Conservation (phyloP, 2,797 vertebrate species). For the Neomorphus geoffroyi region DNA sequence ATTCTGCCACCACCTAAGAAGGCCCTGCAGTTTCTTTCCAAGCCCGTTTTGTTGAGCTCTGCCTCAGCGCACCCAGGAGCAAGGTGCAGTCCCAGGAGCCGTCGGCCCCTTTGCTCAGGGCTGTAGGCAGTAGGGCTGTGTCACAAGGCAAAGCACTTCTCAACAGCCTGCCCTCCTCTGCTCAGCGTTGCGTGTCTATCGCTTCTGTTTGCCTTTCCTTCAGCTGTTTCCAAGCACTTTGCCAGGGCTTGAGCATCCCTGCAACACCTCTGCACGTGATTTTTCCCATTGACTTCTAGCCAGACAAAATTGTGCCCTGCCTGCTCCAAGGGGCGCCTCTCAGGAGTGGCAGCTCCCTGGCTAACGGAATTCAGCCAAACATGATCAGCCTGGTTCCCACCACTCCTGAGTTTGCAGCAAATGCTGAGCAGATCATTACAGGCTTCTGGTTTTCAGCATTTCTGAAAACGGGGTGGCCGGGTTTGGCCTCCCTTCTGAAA, state of each 20-base stretch:
- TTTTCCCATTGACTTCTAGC: neutral
- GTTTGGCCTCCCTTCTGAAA: neutral
- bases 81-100: neutral
- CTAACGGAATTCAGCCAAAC: neutral
- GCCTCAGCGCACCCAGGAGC: neutral
- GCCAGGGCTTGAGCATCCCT: neutral
- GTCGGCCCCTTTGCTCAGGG: neutral
- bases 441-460: neutral
- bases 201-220: neutral
- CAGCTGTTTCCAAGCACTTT: neutral
- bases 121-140: neutral
- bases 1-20: neutral
- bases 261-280: neutral
- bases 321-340: neutral
- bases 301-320: neutral
- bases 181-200: neutral
- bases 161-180: neutral
- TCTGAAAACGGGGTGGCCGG: neutral
- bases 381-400: neutral
- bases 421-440: neutral
- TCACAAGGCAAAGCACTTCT: too few relatives aligned
- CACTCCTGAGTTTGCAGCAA: neutral
- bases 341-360: neutral
- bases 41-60: neutral
- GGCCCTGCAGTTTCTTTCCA: neutral